Evolutionary conservation across 2,797 vertebrate species (phyloP).

Genomic region (Micrastur ruficollis): DNA sequence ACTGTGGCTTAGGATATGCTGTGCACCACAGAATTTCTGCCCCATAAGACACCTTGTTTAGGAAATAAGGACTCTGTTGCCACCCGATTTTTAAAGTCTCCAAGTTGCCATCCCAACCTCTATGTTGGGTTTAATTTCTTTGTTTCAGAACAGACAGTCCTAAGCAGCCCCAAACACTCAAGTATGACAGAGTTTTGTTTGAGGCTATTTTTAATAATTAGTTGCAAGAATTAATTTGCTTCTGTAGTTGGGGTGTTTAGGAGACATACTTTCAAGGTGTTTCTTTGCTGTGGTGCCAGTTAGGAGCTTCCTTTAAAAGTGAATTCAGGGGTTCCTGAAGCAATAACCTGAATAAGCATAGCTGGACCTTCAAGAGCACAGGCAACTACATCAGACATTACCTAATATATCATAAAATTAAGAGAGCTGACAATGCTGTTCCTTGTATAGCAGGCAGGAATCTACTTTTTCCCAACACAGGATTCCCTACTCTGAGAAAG

Average conservation of each 20-base stretch:
- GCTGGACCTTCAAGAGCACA: not conserved
- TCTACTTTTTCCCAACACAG: not conserved
- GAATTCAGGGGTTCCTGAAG: not conserved
- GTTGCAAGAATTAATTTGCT: not conserved
- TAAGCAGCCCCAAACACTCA: not conserved
- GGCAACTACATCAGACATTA: not conserved
- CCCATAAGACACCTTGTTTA: not conserved
- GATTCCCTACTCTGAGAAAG: not conserved
- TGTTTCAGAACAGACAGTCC: not conserved
- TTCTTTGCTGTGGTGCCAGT: not conserved
- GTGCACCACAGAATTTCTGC: not conserved
- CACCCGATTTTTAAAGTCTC: not conserved
- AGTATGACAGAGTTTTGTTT: not conserved
- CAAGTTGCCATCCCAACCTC: not conserved
- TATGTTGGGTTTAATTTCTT: not conserved
- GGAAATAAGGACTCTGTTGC: not conserved
- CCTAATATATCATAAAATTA: not conserved
- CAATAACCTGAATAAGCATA: not conserved
- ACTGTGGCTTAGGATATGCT: not conserved
- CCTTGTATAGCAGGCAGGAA: not conserved
- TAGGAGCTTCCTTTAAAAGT: not conserved
- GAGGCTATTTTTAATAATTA: not conserved
- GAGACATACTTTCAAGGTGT: not conserved
- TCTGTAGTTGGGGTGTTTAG: not conserved
- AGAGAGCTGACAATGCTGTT: not conserved